Conservation (phyloP, 1,140 invertebrate species). For the silkworm (Bombyx mori) region DNA sequence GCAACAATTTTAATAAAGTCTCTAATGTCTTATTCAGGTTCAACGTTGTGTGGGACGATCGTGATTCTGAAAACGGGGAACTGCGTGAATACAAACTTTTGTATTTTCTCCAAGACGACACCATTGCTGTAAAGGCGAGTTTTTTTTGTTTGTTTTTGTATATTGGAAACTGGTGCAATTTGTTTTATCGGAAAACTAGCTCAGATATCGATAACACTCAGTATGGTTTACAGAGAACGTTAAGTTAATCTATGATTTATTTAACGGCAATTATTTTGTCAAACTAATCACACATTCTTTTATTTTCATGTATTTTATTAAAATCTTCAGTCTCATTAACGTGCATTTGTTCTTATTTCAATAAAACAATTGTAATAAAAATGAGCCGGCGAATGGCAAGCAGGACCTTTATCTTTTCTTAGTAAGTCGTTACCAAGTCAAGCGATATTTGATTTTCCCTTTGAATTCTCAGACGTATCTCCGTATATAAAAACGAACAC, state of each 20-base stretch:
- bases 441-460: constrained; percentile 8
- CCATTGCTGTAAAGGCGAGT: constrained; percentile 77
- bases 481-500: constrained; percentile 3
- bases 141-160: background rate
- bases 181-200: background rate
- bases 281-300: no score
- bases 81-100: constrained; percentile 74
- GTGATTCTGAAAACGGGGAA: constrained; percentile 76
- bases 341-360: background rate
- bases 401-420: constrained; percentile 4
- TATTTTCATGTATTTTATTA: no score
- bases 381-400: constrained; percentile 1
- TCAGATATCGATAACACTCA: background rate
- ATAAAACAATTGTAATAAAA: constrained; percentile 4
- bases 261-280: no score
- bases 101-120: constrained; percentile 87
- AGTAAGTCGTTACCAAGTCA: constrained; percentile 5
- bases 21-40: constrained; percentile 71
- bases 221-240: no score
- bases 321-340: no score
- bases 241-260: no score
- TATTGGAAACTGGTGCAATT: background rate
- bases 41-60: constrained; percentile 83
- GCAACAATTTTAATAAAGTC: no score
- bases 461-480: background rate